A percentile compares a stretch with the other conserved stretches of the same genome.
phyloP scores from a whole-genome alignment of 2,113 vertebrate genomes.

The Psittacula cyanocephala region DNA sequence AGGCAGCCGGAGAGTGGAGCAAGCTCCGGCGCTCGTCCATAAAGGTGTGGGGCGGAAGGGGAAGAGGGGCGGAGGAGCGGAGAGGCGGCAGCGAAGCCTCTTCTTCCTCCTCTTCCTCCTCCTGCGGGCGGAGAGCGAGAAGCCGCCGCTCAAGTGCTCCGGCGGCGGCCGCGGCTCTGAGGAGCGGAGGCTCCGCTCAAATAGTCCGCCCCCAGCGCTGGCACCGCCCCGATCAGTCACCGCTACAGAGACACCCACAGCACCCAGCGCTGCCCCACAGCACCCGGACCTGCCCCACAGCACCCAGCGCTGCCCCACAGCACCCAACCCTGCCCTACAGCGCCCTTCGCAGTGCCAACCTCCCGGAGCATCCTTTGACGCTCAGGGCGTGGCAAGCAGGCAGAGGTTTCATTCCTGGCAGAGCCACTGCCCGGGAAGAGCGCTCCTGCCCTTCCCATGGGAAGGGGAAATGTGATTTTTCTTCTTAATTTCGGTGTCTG shows the following conservation, averaged over 20 bases:
- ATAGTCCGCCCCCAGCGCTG: slow-evolving; percentile 58
- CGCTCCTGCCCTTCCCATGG: neutral
- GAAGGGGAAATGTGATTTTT: neutral
- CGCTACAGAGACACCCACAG: slow-evolving; percentile 57
- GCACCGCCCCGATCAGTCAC: slow-evolving; percentile 49
- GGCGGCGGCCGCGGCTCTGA: slow-evolving; percentile 53
- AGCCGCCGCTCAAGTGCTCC: slow-evolving; percentile 68
- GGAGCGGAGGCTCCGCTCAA: slow-evolving; percentile 7
- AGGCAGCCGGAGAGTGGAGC: slow-evolving; percentile 86
- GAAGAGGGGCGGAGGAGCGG: slow-evolving; percentile 64
- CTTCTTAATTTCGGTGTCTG: neutral
- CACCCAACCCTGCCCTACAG: neutral
- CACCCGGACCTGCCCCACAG: neutral
- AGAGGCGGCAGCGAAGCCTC: slow-evolving; percentile 72
- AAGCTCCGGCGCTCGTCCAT: slow-evolving; percentile 94
- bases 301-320: neutral
- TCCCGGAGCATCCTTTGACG: neutral
- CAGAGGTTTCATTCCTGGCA: neutral
- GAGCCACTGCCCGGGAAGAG: neutral
- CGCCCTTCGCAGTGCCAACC: no score
- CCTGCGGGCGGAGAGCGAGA: slow-evolving; percentile 73
- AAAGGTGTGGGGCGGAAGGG: slow-evolving; percentile 76
- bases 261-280: neutral
- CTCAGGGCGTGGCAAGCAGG: neutral
- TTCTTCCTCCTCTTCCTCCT: slow-evolving; percentile 44